phyloP scores from a whole-genome alignment of 2,113 vertebrate genomes.

The Oryzias woworae region DNA sequence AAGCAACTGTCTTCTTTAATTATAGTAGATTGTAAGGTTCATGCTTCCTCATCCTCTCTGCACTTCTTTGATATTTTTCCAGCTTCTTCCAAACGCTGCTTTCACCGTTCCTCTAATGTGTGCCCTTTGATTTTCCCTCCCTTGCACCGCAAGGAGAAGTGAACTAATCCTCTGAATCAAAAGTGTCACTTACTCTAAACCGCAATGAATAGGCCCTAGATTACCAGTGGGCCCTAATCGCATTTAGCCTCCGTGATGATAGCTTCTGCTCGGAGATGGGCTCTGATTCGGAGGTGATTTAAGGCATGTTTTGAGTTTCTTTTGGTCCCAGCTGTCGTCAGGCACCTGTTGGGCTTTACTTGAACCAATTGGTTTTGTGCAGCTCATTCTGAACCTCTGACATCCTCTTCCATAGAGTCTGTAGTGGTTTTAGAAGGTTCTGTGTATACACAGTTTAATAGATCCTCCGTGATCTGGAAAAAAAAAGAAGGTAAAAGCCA shows the following conservation, averaged over 20 bases:
- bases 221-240: slow-evolving; percentile 66
- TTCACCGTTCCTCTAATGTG: slow-evolving; percentile 12
- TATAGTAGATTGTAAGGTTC: slow-evolving; percentile 56
- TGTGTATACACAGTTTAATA: too few species aligned
- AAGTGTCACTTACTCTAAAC: slow-evolving; percentile 59
- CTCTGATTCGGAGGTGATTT: slow-evolving; percentile 21
- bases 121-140: slow-evolving; percentile 47
- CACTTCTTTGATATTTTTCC: slow-evolving; percentile 45
- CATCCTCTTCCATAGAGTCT: too few species aligned
- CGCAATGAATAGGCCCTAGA: slow-evolving; percentile 60
- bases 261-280: slow-evolving; percentile 47
- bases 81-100: slow-evolving; percentile 23
- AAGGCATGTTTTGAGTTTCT: slow-evolving; percentile 30
- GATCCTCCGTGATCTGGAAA: neutral
- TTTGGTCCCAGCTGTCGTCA: slow-evolving; percentile 35
- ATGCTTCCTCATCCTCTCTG: slow-evolving; percentile 35
- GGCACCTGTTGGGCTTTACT: slow-evolving; percentile 51
- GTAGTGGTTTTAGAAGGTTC: too few species aligned
- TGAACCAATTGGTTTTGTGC: slow-evolving; percentile 2
- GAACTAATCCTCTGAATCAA: slow-evolving; percentile 67
- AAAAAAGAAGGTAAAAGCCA: too few species aligned
- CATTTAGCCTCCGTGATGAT: slow-evolving; percentile 55
- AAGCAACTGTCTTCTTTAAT: slow-evolving; percentile 68
- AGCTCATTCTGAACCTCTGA: neutral
- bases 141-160: slow-evolving; percentile 30